phyloP scores from a whole-genome alignment of 2,113 vertebrate genomes.

The Hystrix cristata region DNA sequence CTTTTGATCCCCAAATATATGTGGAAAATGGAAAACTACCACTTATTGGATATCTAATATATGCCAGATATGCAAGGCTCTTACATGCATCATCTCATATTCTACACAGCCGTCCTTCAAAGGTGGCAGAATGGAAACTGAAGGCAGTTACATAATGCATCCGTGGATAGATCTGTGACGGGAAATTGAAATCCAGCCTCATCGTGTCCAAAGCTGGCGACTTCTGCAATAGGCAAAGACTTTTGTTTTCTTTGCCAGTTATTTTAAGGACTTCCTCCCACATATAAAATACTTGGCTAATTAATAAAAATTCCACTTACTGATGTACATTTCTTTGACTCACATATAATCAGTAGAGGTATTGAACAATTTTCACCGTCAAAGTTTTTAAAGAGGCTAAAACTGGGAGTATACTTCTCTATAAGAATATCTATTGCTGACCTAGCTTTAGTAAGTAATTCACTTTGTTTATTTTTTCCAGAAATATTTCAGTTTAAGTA shows the following conservation, averaged over 20 bases:
- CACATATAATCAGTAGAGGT: background rate
- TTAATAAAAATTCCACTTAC: background rate
- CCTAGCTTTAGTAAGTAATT: constrained; percentile 25
- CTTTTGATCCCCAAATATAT: background rate
- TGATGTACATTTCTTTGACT: background rate
- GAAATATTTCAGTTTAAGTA: background rate
- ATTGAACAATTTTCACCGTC: background rate
- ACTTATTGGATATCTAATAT: background rate
- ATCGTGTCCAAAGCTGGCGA: background rate
- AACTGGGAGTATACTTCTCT: background rate
- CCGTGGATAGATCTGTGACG: background rate
- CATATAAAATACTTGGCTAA: background rate
- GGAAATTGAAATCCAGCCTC: background rate
- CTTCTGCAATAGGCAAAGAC: background rate
- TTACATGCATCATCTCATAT: background rate
- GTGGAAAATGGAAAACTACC: background rate
- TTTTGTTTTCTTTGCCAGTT: background rate
- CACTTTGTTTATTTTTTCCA: background rate
- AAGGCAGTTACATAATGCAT: background rate
- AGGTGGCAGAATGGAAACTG: background rate
- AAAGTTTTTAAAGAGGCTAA: background rate
- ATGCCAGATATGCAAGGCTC: background rate
- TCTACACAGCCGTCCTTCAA: background rate
- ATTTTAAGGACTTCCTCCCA: background rate
- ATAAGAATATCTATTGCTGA: background rate